Conservation (phyloP, 2,113 vertebrate species). For the Nothocercus nigrocapillus region DNA sequence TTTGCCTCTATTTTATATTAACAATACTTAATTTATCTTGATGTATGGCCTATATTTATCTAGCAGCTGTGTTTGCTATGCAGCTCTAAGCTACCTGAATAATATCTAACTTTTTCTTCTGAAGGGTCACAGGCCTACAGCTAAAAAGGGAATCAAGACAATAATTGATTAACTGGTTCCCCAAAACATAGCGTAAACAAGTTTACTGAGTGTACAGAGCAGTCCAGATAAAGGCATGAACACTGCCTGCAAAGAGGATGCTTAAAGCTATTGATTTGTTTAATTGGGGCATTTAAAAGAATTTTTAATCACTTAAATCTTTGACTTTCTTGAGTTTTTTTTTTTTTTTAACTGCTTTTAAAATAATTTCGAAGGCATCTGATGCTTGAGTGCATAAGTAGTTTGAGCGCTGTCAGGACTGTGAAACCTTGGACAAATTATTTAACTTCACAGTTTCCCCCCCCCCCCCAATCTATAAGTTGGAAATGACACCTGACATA, state of each 20-base stretch:
- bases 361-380: not conserved
- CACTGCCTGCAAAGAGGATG: not conserved
- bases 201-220: not conserved
- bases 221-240: not conserved
- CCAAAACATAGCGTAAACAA: not conserved
- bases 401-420: not conserved
- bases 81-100: not conserved
- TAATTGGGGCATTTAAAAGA: not conserved
- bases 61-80: not conserved
- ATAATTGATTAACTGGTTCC: not conserved
- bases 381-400: not conserved
- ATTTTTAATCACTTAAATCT: not conserved
- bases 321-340: not conserved
- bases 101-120: not conserved
- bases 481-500: not conserved
- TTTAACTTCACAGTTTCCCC: not conserved
- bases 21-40: not conserved
- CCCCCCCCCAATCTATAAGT: not conserved
- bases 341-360: not conserved
- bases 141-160: not conserved
- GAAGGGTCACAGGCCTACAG: not conserved
- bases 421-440: not conserved
- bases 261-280: not conserved
- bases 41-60: not conserved
- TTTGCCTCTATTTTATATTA: not conserved